Evolutionary conservation across 2,888 invertebrate species (phyloP).

Genomic region (Noctua fimbriata): DNA sequence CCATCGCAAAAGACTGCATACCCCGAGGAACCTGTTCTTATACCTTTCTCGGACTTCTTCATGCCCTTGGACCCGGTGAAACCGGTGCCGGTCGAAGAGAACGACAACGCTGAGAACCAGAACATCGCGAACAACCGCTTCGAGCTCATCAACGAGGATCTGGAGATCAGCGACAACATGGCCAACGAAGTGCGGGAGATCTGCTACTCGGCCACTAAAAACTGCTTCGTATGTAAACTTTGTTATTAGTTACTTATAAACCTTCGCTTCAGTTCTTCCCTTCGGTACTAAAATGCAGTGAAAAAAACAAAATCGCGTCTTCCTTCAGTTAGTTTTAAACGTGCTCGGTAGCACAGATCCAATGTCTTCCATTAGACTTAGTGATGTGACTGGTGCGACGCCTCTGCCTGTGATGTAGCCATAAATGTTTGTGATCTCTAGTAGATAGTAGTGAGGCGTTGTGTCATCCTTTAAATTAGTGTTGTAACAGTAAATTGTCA

Average conservation of each 20-base stretch:
- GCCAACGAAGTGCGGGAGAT: conserved; percentile 90
- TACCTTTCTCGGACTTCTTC: conserved; percentile 86
- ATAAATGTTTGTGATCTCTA: conserved; percentile 65
- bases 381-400: conserved; percentile 78
- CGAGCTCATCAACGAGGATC: conserved; percentile 81
- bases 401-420: conserved; percentile 73
- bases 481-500: conserved; percentile 83
- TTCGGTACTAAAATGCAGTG: conserved; percentile 85
- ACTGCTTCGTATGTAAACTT: conserved; percentile 88
- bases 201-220: conserved; percentile 85
- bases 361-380: conserved; percentile 89
- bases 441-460: conserved; percentile 67
- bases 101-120: conserved; percentile 87
- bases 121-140: conserved; percentile 86
- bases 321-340: conserved; percentile 86
- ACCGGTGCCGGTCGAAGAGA: conserved; percentile 83
- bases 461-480: conserved; percentile 77
- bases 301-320: conserved; percentile 88
- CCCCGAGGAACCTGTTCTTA: conserved; percentile 83
- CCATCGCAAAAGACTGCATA: conserved; percentile 88
- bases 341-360: conserved; percentile 78
- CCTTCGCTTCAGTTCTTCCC: conserved; percentile 70
- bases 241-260: conserved; percentile 77
- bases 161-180: conserved; percentile 90
- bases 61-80: conserved; percentile 85